Conservation (phyloP, 2,888 invertebrate species). For the Ectropis crepuscularia region DNA sequence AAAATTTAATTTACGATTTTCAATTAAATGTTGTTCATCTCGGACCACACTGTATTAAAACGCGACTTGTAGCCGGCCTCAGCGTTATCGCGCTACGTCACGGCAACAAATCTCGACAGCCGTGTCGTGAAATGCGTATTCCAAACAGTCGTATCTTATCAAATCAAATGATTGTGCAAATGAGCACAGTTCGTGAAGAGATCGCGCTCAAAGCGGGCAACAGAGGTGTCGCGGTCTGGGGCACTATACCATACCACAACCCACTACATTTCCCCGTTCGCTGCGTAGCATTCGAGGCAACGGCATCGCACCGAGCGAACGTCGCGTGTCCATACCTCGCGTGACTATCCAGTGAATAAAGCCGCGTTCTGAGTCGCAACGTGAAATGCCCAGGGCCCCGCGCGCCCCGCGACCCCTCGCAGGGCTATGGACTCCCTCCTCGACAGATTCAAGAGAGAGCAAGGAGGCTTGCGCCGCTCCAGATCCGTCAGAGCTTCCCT, state of each 20-base stretch:
- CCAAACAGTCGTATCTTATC: slow-evolving; percentile 78
- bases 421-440: slow-evolving; percentile 83
- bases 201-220: slow-evolving; percentile 54
- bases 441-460: slow-evolving; percentile 81
- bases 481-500: slow-evolving; percentile 89
- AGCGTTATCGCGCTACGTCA: slow-evolving; percentile 62
- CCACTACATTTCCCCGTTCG: slow-evolving; percentile 70
- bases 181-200: slow-evolving; percentile 73
- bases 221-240: slow-evolving; percentile 62
- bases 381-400: slow-evolving; percentile 80
- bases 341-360: slow-evolving; percentile 80
- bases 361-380: slow-evolving; percentile 78
- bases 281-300: slow-evolving; percentile 71
- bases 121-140: slow-evolving; percentile 69
- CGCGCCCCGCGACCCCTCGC: slow-evolving; percentile 68
- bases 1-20: too few relatives aligned
- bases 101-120: slow-evolving; percentile 77
- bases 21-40: not conserved
- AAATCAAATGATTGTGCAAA: slow-evolving; percentile 77
- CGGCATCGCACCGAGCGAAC: slow-evolving; percentile 79
- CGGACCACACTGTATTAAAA: slow-evolving; percentile 4
- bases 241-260: slow-evolving; percentile 46
- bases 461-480: slow-evolving; percentile 85
- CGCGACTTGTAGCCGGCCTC: slow-evolving; percentile 34
- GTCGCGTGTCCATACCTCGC: slow-evolving; percentile 74